Conservation (phyloP, 2,797 vertebrate genomes). For the Vespertilio murinus region DNA sequence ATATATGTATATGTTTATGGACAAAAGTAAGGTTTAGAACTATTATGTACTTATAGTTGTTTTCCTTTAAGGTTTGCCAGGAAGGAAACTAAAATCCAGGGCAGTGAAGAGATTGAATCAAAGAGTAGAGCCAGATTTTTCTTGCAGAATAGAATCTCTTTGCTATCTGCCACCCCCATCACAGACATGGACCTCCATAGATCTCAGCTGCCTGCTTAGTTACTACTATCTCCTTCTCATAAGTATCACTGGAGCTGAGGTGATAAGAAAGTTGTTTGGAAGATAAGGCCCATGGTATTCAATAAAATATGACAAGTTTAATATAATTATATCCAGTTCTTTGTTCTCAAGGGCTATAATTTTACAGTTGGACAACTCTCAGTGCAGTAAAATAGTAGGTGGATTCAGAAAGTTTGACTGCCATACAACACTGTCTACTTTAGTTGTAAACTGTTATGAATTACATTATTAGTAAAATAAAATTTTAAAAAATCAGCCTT, state of each 20-base stretch:
- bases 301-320: background rate
- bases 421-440: background rate
- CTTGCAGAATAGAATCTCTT: background rate
- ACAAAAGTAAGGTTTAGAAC: background rate
- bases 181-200: background rate
- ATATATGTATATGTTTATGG: background rate
- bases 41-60: background rate
- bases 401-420: background rate
- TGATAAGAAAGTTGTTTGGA: background rate
- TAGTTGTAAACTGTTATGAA: background rate
- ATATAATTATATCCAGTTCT: background rate
- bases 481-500: background rate
- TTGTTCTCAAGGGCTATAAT: background rate
- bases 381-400: background rate
- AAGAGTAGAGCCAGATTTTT: constrained; percentile 23
- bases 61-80: background rate
- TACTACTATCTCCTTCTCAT: background rate
- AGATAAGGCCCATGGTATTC: background rate
- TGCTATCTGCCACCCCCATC: background rate
- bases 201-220: background rate
- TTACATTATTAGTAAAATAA: background rate
- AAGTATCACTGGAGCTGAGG: background rate
- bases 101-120: background rate
- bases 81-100: constrained; percentile 20
- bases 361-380: background rate